Evolutionary conservation across 2,888 invertebrate genomes (phyloP).

Genomic region (Cheilosia scutellata): DNA sequence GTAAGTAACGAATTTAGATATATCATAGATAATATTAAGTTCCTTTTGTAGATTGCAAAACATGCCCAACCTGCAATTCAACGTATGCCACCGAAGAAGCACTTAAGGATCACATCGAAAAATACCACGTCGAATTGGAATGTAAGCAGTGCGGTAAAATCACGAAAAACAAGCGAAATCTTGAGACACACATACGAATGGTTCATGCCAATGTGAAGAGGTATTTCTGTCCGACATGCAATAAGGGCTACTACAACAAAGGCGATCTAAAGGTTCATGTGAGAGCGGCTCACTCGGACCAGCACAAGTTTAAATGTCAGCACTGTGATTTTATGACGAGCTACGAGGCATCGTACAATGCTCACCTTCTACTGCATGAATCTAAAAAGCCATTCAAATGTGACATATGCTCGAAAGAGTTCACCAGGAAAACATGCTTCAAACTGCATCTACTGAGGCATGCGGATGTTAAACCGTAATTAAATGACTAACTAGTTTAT

Average conservation of each 20-base stretch:
- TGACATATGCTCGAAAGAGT: conserved; percentile 79
- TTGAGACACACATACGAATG: conserved; percentile 80
- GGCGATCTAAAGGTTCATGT: conserved; percentile 81
- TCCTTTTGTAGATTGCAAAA: conserved; percentile 53
- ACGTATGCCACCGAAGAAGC: conserved; percentile 78
- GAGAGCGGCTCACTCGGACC: conserved; percentile 78
- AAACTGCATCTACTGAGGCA: conserved; percentile 80
- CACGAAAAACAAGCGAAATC: conserved; percentile 81
- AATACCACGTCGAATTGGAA: conserved; percentile 79
- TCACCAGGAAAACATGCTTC: conserved; percentile 80
- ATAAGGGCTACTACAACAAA: conserved; percentile 82
- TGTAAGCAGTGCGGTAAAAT: conserved; percentile 80
- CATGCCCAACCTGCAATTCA: conserved; percentile 79
- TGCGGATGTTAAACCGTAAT: conserved; percentile 78
- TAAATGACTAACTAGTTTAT: background rate
- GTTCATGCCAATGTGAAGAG: conserved; percentile 81
- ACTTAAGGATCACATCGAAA: conserved; percentile 79
- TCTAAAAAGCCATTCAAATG: conserved; percentile 80
- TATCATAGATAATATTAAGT: too few species aligned
- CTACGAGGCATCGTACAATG: conserved; percentile 80
- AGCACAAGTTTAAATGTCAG: conserved; percentile 78
- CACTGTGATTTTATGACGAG: conserved; percentile 80
- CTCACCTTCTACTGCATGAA: conserved; percentile 80
- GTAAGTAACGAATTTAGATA: conserved; percentile 76
- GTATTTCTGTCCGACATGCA: conserved; percentile 80